phyloP scores from a whole-genome alignment of 2,888 invertebrate genomes.

The Melanostoma mellinum region DNA sequence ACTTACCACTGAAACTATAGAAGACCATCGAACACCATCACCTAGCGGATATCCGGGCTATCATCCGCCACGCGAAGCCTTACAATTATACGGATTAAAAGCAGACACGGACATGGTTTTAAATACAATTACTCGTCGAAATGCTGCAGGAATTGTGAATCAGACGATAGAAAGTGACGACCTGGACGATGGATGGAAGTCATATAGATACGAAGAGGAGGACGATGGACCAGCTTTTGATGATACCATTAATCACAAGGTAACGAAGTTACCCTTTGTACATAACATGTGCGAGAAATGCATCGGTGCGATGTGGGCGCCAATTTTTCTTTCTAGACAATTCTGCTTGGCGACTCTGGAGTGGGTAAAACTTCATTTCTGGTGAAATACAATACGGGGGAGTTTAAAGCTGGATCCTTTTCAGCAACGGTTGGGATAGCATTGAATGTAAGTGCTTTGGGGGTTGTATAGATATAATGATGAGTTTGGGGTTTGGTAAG shows the following conservation, averaged over 20 bases:
- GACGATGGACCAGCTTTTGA: constrained; percentile 78
- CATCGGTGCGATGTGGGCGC: background rate
- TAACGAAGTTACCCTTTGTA: constrained; percentile 76
- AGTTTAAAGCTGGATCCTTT: constrained; percentile 94
- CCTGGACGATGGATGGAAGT: constrained; percentile 80
- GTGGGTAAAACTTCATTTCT: constrained; percentile 96
- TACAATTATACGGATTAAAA: constrained; percentile 83
- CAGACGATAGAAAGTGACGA: constrained; percentile 75
- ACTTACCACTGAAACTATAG: constrained; percentile 22
- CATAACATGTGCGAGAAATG: background rate
- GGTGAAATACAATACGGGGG: constrained; percentile 96
- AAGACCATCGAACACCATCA: constrained; percentile 83
- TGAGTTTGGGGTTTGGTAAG: background rate
- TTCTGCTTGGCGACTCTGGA: constrained; percentile 95
- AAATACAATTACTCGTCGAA: constrained; percentile 49
- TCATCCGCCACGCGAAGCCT: constrained; percentile 87
- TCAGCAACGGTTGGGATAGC: constrained; percentile 97
- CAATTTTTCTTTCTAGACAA: constrained; percentile 86
- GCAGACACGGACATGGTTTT: constrained; percentile 64
- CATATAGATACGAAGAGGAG: constrained; percentile 81
- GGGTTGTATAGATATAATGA: background rate
- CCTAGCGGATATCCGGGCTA: constrained; percentile 92
- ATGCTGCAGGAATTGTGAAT: constrained; percentile 75
- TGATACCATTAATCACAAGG: constrained; percentile 87
- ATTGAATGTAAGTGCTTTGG: constrained; percentile 90